Base-by-base conservation (phyloP, 2,888 invertebrate genomes). In the Hedya salicella region DNA sequence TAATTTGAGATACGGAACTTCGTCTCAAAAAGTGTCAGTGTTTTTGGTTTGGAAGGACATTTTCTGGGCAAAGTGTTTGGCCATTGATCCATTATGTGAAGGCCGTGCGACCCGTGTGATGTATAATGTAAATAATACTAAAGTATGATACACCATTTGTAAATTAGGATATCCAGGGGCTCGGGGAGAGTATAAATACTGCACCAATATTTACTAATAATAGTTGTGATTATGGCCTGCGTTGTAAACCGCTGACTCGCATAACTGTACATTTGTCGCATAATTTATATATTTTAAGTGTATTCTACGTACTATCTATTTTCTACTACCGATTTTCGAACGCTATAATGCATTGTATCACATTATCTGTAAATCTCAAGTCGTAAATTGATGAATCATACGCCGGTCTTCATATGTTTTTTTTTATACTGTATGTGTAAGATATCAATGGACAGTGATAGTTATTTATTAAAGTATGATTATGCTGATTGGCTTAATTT, bases 401-500 rank as follows among this genome's bases (percentile, higher is more conserved):
- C 21, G 50, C 50, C 49, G 16, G 42, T 32, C 21, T 64, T 50
- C 16, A 50, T 14, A 32, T n/a, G n/a, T n/a, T n/a, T 14, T 50
- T 64, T 57, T 50, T 53, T 64, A 50, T 64, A 59, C 53, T 52
- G 52, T 65, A 59, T 14, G 52, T 36, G 44, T 65, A 65, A 65
- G 52, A 59, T 53, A 65, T 57, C 65, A 65, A 52, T 53, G 65
- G 59, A 46, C 65, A 65, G 66, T 68, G 65, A 62, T 52, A 59
- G 64, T 46, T 67, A 65, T 68, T 68, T 70, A 74, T 72, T 72
- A 73, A 74, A 74, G 53, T 62, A 72, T 68, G 69, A 73, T 71
- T 69, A 70, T 71, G 69, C 72, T 62, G 57, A 69, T 72, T 66
- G 56, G 68, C 14, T 25, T 19, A 6, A 44, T 39, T 54, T 25